phyloP scores from a whole-genome alignment of 2,113 vertebrate species.

The Passer montanus region DNA sequence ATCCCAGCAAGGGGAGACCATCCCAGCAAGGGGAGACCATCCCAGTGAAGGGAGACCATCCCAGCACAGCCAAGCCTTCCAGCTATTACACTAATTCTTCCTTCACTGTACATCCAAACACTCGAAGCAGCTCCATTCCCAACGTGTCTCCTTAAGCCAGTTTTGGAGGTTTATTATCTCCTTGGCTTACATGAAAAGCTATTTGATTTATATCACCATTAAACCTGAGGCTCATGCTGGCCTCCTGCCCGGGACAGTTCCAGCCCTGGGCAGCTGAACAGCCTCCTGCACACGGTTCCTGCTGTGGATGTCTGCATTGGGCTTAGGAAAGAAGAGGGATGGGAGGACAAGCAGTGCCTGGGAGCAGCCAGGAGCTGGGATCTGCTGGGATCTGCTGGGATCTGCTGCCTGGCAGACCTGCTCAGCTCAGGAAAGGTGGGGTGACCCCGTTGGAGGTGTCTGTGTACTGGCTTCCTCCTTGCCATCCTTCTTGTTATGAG shows the following conservation, averaged over 20 bases:
- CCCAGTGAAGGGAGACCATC: background rate
- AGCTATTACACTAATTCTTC: background rate
- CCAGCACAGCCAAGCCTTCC: background rate
- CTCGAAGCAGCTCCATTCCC: background rate
- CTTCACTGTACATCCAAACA: background rate
- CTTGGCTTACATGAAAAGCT: background rate
- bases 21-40: background rate
- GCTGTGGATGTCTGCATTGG: rapidly evolving
- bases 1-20: background rate
- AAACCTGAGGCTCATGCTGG: background rate
- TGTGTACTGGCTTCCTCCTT: background rate
- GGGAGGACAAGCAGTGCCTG: background rate
- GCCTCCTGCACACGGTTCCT: background rate
- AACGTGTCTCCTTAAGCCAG: background rate
- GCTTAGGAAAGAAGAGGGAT: background rate
- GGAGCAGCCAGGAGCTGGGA: background rate
- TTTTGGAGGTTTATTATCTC: background rate
- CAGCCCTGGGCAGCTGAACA: background rate
- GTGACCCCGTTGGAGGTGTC: rapidly evolving
- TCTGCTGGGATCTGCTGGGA: background rate
- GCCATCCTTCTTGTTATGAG: rapidly evolving
- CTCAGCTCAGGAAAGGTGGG: background rate
- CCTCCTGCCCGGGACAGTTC: background rate
- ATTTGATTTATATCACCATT: background rate
- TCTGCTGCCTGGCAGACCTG: background rate